Percentiles rank a stretch among this genome's conserved stretches.
Evolutionary conservation across 2,113 vertebrate species (phyloP).

Genomic region (Stigmatopora nigra): DNA sequence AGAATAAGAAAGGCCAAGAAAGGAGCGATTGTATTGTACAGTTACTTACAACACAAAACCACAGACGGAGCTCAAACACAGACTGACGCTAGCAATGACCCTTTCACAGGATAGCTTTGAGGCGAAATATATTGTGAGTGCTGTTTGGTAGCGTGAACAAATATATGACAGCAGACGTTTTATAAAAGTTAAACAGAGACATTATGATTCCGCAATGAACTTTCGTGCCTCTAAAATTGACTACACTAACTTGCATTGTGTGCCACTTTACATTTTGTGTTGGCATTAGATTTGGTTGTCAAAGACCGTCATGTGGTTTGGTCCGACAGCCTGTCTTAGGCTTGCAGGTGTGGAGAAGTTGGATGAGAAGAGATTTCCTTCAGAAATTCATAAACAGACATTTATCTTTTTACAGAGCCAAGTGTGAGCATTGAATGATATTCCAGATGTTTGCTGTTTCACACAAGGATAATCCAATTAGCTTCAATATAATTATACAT

Average conservation of each 20-base stretch:
- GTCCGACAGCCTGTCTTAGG: conserved; percentile 30
- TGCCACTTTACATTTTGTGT: neutral
- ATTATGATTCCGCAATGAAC: conserved; percentile 15
- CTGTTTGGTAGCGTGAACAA: conserved; percentile 29
- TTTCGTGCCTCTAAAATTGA: conserved; percentile 16
- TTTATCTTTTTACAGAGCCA: conserved; percentile 60
- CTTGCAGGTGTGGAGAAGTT: conserved; percentile 23
- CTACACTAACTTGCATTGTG: conserved; percentile 1
- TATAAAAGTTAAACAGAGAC: conserved; percentile 21
- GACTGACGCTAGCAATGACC: conserved; percentile 28
- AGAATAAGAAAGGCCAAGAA: conserved; percentile 23
- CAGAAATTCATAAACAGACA: conserved; percentile 49
- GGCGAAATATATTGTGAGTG: conserved; percentile 10
- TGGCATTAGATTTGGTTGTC: neutral
- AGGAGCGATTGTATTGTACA: conserved; percentile 24
- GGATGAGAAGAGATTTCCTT: conserved; percentile 46
- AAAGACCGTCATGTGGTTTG: neutral
- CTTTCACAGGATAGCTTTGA: conserved; percentile 27
- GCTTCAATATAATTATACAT: conserved; percentile 3
- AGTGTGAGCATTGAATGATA: conserved; percentile 40
- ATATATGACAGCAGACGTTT: conserved; percentile 25
- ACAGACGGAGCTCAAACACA: conserved; percentile 20
- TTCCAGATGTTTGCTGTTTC: conserved; percentile 58
- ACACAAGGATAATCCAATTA: conserved; percentile 20
- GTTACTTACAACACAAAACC: conserved; percentile 24